Evolutionary conservation across 2,113 vertebrate species (phyloP), one percentile per base, ranked within the genome.

Genomic region (Phalacrocorax aristotelis): DNA sequence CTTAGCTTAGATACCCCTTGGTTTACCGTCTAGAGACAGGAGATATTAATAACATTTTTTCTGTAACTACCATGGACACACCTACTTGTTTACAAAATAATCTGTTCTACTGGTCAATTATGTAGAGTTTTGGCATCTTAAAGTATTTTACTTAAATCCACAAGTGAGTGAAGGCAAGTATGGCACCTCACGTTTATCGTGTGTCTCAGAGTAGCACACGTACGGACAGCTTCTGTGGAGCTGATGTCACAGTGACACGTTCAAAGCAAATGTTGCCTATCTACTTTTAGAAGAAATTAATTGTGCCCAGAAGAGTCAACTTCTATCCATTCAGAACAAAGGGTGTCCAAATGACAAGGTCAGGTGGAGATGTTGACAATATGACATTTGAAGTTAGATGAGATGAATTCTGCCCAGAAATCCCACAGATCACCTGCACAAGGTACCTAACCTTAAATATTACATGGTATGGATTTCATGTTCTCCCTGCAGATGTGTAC

Each of bases 131-230:
- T 44, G 52, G 48, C 30, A 86, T 70, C 60, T 82, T 55, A 4
- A 74, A 60, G 44, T 23, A 36, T 78, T 89, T 83, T 14, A 54
- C 21, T 61, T 57, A 12, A 40, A 74, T 42, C 19, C 29, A 9
- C 9, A 52, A 25, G 25, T 19, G 34, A 91, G 19, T 11, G 38
- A 76, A 83, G 34, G 54, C 8, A 57, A 52, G 20, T 38, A 29
- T 11, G 64, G 34, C 23, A 36, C 21, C 42, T 89, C 6, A 1
- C 3, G 2, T 29, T 65, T 40, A n/a, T 0, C 4, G 2, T 26
- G 32, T 69, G 25, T n/a, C 29, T 55, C 65, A 75, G 55, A 34
- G 36, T 20, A 54, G 57, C 21, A 49, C 21, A 17, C 3, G 0
- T 26, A 15, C 3, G 5, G 36, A 26, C 30, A 70, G 34, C 51